These are phyloP conservation scores for Serranochromis macrocephalus DNA, from an alignment of 2,113 vertebrate species.

Conservation along the genomic window DNA sequence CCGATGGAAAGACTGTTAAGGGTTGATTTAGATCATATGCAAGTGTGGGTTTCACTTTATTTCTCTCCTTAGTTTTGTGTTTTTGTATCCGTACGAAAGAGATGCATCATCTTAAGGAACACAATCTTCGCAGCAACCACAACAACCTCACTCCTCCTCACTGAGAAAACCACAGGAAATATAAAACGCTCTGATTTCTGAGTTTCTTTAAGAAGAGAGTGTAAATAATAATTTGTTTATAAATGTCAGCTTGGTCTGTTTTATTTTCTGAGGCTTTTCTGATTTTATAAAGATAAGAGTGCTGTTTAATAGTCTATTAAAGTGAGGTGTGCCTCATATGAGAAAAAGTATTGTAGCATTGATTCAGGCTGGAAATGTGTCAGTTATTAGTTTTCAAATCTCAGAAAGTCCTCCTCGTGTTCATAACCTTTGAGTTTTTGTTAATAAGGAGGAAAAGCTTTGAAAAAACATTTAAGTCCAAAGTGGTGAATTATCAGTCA, in stretches of 20 bases:
- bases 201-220: neutral
- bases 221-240: conserved; percentile 24
- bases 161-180: neutral
- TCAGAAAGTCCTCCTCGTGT: neutral
- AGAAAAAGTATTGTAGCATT: neutral
- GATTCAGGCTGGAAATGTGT: neutral
- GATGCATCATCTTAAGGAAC: neutral
- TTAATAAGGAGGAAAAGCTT: neutral
- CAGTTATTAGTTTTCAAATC: neutral
- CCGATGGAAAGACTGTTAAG: neutral
- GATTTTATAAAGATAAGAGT: neutral
- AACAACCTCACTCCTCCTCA: conserved; percentile 21
- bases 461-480: neutral
- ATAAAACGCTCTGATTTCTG: neutral
- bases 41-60: neutral
- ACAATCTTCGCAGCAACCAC: conserved; percentile 24
- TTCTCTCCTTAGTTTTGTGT: neutral
- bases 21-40: neutral
- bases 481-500: neutral
- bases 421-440: neutral
- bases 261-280: neutral
- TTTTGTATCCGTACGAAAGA: neutral
- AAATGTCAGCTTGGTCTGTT: neutral
- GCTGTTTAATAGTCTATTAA: neutral
- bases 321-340: neutral